A percentile compares a stretch with the other conserved stretches of the same genome.
These are phyloP conservation scores for pig (Sus scrofa) DNA, from an alignment of 2,113 vertebrate genomes.

Conservation along the genomic window T2T-Sscrofa CM000821.6:49402001-49402500, in stretches of 20 bases:
- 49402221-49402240: background rate
- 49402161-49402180: background rate
- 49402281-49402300: background rate
- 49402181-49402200: background rate
- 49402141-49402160: no score
- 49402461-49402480: background rate
- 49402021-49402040: no score
- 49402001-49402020: no score
- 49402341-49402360: background rate
- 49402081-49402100: no score
- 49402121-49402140: no score
- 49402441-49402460: background rate
- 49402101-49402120: no score
- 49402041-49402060: no score
- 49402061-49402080: no score
- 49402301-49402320: background rate
- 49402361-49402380: background rate
- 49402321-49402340: background rate
- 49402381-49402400: background rate
- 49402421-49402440: background rate
- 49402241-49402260: background rate
- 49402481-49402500: background rate
- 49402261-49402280: background rate
- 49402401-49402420: background rate
- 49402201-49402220: background rate